Evolutionary conservation across 2,797 vertebrate genomes (phyloP).

Genomic region (Sarcoramphus papa): DNA sequence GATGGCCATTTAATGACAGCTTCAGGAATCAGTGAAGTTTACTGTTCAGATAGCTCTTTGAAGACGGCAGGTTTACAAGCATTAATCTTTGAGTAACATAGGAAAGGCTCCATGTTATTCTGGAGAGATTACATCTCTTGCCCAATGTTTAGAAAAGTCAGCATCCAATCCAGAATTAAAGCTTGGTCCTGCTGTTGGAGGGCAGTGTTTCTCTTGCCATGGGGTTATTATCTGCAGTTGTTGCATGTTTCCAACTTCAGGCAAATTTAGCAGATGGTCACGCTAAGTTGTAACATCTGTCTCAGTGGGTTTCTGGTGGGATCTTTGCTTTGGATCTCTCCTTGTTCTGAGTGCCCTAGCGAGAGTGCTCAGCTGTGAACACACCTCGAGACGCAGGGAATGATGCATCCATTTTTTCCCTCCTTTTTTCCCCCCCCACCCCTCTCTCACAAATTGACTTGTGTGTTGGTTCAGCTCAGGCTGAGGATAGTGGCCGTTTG

Average conservation of each 20-base stretch:
- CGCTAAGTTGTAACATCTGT: accelerated
- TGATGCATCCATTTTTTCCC: not conserved
- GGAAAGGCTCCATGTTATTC: not conserved
- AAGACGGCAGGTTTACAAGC: not conserved
- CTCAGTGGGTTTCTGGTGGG: not conserved
- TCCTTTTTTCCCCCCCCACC: not conserved
- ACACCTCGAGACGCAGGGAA: not conserved
- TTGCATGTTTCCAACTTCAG: not conserved
- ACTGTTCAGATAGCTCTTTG: not conserved
- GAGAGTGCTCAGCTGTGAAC: not conserved
- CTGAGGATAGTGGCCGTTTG: not conserved
- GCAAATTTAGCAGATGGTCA: not conserved
- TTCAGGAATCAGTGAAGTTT: not conserved
- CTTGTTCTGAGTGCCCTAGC: not conserved
- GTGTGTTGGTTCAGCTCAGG: not conserved
- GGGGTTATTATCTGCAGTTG: not conserved
- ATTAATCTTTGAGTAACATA: not conserved
- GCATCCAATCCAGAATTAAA: not conserved
- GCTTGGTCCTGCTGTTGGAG: not conserved
- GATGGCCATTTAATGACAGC: not conserved
- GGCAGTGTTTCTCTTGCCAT: not conserved
- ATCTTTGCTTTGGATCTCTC: not conserved
- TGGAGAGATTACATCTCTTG: not conserved
- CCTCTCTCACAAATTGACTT: not conserved
- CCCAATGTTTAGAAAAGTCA: not conserved